Evolutionary conservation across 2,797 vertebrate species (phyloP).

Genomic region (Rhinella marina): DNA sequence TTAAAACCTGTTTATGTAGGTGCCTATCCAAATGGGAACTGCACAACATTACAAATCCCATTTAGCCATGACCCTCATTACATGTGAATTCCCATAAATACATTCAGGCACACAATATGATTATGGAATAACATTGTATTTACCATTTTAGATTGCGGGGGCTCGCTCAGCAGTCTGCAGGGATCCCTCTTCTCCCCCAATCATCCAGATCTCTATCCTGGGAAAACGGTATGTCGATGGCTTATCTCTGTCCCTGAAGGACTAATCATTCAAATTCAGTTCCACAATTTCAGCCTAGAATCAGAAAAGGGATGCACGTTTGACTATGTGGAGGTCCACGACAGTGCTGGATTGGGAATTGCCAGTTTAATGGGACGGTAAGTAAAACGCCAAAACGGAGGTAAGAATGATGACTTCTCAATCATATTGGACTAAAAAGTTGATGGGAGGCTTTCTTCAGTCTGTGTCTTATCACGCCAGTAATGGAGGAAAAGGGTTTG

Average conservation of each 20-base stretch:
- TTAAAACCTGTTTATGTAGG: neutral
- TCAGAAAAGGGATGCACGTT: constrained; percentile 85
- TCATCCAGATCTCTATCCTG: constrained; percentile 84
- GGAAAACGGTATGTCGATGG: constrained; percentile 80
- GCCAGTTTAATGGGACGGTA: constrained; percentile 86
- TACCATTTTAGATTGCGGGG: constrained; percentile 84
- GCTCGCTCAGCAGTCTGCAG: constrained; percentile 73
- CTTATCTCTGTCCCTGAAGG: constrained; percentile 65
- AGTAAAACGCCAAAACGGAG: neutral
- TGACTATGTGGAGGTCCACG: constrained; percentile 91
- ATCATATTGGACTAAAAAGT: too few relatives aligned
- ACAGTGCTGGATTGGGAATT: constrained; percentile 72
- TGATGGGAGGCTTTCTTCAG: too few relatives aligned
- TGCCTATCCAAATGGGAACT: neutral
- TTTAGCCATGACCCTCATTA: neutral
- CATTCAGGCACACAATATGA: neutral
- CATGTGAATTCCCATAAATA: neutral
- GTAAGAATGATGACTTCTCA: neutral
- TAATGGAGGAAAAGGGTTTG: too few relatives aligned
- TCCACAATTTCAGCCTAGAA: constrained; percentile 95
- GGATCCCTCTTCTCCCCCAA: constrained; percentile 85
- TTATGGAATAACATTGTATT: neutral
- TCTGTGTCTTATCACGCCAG: too few relatives aligned
- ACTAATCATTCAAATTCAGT: constrained; percentile 82
- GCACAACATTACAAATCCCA: neutral